Evolutionary conservation across 2,113 vertebrate species (phyloP), one percentile per base, ranked within the genome.

Genomic region (Mustela nigripes): DNA sequence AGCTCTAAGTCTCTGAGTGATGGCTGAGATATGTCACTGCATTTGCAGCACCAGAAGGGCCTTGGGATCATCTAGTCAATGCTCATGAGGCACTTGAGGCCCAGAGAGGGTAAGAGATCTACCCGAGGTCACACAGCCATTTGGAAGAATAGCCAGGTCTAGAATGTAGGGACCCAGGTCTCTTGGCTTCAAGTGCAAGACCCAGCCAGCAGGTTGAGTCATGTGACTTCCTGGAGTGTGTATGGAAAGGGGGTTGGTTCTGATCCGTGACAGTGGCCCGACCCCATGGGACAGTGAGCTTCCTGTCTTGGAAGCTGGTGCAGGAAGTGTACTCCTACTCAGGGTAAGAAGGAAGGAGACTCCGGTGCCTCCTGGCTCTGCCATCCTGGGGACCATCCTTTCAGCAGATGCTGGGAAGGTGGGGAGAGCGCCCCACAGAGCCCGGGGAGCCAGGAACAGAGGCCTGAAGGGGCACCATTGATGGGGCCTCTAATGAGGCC

Each of bases 101-200:
- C 21, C 83, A 92, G 95, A 88, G 88, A 94, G 53, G 53, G 12
- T 48, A 39, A 91, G 82, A 45, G 19, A 67, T 76, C 60, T 84
- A 15, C 42, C 74, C 1, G 0, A 12, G 16, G 7, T 88, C 58
- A 84, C 69, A 74, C 15, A 19, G 58, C 53, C 79, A 83, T 95
- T 95, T 74, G 58, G 82, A 73, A 73, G 84, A 48, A 62, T 84
- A 86, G 48, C 19, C 16, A 11, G 65, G 50, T 45, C 76, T 62
- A 42, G 88, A 86, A 28, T 10, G 19, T 45, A 69, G 45, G 48
- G 53, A 87, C 56, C 62, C 11, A 0, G 16, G 45, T 62, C 33
- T 78, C 56, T 62, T 8, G 39, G 62, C n/a, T 93, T 36, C 9
- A 7, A 67, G 24, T 36, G 53, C 39, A 33, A 82, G 89, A 36